Base-by-base conservation (phyloP, 1,140 invertebrate species). In the Mycetomoellerius zeteki region DNA sequence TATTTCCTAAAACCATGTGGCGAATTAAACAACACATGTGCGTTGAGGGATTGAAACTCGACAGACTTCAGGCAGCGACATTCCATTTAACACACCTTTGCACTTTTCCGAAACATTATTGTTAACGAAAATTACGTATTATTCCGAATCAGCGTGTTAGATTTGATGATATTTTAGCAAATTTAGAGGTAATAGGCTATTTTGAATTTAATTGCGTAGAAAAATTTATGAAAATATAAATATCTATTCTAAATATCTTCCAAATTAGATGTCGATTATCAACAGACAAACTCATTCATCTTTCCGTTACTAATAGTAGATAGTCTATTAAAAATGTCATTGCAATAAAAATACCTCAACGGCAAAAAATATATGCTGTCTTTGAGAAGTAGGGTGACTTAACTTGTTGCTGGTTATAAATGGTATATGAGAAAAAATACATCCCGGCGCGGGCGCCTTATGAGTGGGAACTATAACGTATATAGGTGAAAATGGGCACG, bases 1-100 rank as follows among this genome's bases (percentile, higher is more conserved):
- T 84, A 90, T 90, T 90, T 90, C 75, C 86, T 58, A 77, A 90
- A 85, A 89, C 89, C 88, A 84, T 75, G 69, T 56, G 69, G 84
- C 52, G 37, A 75, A 27, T 73, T 84, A 60, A 73, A 84, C 67
- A 33, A 82, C 54, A 80, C 60, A 52, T 24, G 14, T 21, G 54
- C 33, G 37, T 72, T 37, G 67, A 60, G 19, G 24, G 69, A 81
- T 81, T 69, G 64, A 81, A 54, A 21, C 50, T 71, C 54, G 37
- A 50, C 54, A 16, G 10, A 47, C 65, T 43, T 71, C 24, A 73
- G 37, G 47, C 52, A 72, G 37, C n/a, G 67, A 5, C 71, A 69
- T 71, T 71, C 52, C 21, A n/a, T 69, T 43, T 27, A 71, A 58
- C 30, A 27, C 30, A 5, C 6, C 24, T 50, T 50, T 52, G 19